Evolutionary conservation across 2,888 invertebrate genomes (phyloP), one percentile per base, ranked within the genome.

Genomic region (Acanthoscelides obtectus): DNA sequence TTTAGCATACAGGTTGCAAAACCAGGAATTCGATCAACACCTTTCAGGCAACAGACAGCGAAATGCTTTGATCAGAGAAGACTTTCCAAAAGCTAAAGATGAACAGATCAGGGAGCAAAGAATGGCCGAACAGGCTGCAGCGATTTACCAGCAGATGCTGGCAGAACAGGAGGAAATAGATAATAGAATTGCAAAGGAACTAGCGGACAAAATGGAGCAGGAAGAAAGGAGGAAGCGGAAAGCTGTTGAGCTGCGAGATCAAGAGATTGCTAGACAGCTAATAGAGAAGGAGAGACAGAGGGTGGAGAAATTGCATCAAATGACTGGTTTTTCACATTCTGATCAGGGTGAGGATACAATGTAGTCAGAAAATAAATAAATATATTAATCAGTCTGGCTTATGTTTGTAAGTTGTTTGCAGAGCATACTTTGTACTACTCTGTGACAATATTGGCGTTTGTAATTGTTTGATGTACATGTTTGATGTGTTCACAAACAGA

Each of bases 1-100:
- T 20, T 84, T 94, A 80, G 94, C 95, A 8, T 92, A 94, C 84
- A 90, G 90, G 77, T 87, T 95, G 45, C 95, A 95, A 84, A 91
- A 91, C 80, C 90, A 94, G 87, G 94, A 95, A 87, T 93, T 94
- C 90, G 88, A 87, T 25, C 90, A 92, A 79, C 94, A 94, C 84
- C 92, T 93, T 80, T 90, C 90, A 69, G 90, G 92, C 71, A 95
- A 95, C 85, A 90, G 73, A 77, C 89, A 87, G 73, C 88, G 93
- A 71, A 93, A 94, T 86, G 92, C 92, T 3, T 89, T 92, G 71
- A 93, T 94, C 5, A 87, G 94, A 65, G 92, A 93, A 81, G 95
- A 95, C 84, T 89, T 93, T 79, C 94, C 94, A 4, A 88, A 90
- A 79, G 94, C 94, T 0, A 87, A 90, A 76, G 89, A 91, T 76